These are phyloP conservation scores for Acanthoscelides obtectus DNA, from an alignment of 2,888 invertebrate species.

Conservation along the genomic window DNA sequence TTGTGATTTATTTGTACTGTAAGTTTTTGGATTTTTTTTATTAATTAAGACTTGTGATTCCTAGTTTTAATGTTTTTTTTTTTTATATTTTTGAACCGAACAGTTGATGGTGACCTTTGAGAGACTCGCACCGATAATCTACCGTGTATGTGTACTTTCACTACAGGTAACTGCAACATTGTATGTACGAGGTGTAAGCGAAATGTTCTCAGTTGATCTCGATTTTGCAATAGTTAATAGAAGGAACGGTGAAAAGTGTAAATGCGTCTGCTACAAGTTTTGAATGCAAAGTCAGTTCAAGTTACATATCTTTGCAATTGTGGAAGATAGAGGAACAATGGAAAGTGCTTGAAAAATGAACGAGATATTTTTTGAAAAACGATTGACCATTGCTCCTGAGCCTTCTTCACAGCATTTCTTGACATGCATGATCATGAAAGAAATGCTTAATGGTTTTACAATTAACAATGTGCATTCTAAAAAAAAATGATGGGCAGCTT, in stretches of 20 bases:
- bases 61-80: constrained; percentile 18
- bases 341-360: too few species aligned
- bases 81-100: constrained; percentile 10
- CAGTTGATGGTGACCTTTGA: constrained; percentile 22
- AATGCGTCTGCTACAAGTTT: not conserved
- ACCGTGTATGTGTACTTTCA: not conserved
- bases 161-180: not conserved
- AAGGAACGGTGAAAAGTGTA: not conserved
- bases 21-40: constrained; percentile 23
- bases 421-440: too few species aligned
- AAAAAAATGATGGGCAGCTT: too few species aligned
- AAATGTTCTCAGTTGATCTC: not conserved
- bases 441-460: too few species aligned
- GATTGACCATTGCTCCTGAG: too few species aligned
- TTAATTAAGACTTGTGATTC: constrained; percentile 22
- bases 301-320: too few species aligned
- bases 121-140: not conserved
- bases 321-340: too few species aligned
- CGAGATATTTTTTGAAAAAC: too few species aligned
- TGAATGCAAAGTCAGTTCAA: not conserved
- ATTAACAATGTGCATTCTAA: too few species aligned
- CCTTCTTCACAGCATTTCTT: too few species aligned
- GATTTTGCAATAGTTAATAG: not conserved
- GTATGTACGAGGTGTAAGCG: not conserved
- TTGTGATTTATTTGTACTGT: constrained; percentile 35